These are phyloP conservation scores for Ptychoptera contaminata DNA, from an alignment of 2,888 invertebrate species.

Conservation along the genomic window DNA sequence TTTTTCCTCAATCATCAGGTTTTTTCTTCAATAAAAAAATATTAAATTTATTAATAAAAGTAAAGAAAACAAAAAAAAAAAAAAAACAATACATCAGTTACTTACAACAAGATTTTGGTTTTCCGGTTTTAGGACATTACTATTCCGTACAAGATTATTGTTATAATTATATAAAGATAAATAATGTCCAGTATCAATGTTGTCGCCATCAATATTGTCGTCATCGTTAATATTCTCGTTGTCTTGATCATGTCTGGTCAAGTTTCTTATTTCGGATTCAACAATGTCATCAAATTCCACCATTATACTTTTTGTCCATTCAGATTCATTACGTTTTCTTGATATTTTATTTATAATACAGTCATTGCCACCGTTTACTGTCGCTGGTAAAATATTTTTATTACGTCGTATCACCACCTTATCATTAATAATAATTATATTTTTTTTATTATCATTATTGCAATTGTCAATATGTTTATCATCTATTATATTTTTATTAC, in stretches of 20 bases:
- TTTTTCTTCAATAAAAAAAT: no score
- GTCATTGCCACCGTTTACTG: constrained; percentile 18
- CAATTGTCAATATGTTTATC: background rate
- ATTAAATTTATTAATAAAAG: no score
- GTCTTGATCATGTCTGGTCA: background rate
- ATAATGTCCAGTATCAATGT: background rate
- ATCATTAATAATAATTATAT: background rate
- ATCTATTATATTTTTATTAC: constrained; percentile 2
- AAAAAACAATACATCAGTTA: no score
- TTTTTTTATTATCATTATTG: background rate
- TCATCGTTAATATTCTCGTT: background rate
- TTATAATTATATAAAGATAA: no score
- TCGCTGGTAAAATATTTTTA: constrained; percentile 4
- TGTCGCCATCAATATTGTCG: constrained; percentile 3
- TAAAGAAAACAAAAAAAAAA: no score
- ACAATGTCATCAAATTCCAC: constrained; percentile 3
- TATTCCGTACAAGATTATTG: no score
- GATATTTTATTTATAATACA: constrained; percentile 15
- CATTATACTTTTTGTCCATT: constrained; percentile 2
- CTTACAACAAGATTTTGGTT: no score
- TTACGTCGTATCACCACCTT: constrained; percentile 2
- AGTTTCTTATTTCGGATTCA: constrained; percentile 3
- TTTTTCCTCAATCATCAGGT: no score
- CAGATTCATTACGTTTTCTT: constrained; percentile 5
- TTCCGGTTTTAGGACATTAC: no score